Evolutionary conservation across 2,888 invertebrate species (phyloP), one percentile per base, ranked within the genome.

Genomic region (Chloroclystis v-ata): DNA sequence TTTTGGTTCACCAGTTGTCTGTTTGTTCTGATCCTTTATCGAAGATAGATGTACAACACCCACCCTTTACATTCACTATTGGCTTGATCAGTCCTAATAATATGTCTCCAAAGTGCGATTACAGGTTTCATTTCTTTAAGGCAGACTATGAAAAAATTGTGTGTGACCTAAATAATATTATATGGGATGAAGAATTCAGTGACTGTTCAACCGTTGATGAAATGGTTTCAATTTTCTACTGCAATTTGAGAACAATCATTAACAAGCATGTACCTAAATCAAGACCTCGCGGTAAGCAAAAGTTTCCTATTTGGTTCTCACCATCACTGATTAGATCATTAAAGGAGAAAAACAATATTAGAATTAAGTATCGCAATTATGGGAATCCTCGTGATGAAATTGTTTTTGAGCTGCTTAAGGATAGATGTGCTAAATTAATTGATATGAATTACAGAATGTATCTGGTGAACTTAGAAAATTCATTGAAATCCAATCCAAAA

Each of bases 231-330:
- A 9, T 11, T 7, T 38, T 38, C 12, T 38, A 38, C 9, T 3
- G 7, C 16, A 12, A 7, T n/a, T 11, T 13, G 1, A 26, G 13
- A 6, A 8, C 12, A 12, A 3, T 11, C 7, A 38, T 38, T 5
- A 9, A 9, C 26, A 38, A 12, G 12, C 38, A 38, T 1, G 28
- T 38, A 8, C 38, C 38, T 1, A 38, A 38, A 38, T 28, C 28
- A n/a, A 28, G 28, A n/a, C 28, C 28, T 4, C 28, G 28, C 4
- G 1, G 4, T 28, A 28, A n/a, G 3, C 9, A 28, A n/a, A 28
- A n/a, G n/a, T 28, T n/a, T n/a, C 28, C 28, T 4, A n/a, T 28
- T n/a, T 28, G 28, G 28, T 28, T 28, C n/a, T n/a, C 28, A 9
- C 2, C 28, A n/a, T 9, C 28, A n/a, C n/a, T 28, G n/a, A 28